These are phyloP conservation scores for Phoebastria nigripes DNA, from an alignment of 2,797 vertebrate genomes.

Conservation along the genomic window DNA sequence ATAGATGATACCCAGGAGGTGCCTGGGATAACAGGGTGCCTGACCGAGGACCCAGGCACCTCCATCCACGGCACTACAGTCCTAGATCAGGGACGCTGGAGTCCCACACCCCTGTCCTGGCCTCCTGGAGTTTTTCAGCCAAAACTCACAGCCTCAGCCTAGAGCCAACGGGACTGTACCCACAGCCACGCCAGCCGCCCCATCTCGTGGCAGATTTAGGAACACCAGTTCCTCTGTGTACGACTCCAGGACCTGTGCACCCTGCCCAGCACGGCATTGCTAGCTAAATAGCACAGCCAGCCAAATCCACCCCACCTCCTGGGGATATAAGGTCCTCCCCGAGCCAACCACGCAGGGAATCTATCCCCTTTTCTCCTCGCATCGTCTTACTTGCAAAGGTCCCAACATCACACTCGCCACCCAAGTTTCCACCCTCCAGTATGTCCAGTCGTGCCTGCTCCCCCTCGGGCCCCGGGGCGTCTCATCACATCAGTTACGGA, in stretches of 20 bases:
- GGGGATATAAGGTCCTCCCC: background rate
- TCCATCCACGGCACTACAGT: background rate
- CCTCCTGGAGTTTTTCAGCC: background rate
- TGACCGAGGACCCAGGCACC: no score
- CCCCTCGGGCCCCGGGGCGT: accelerated
- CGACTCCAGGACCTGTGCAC: background rate
- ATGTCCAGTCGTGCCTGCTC: background rate
- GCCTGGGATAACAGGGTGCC: no score
- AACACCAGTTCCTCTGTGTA: background rate
- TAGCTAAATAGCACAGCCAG: background rate
- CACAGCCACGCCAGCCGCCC: background rate
- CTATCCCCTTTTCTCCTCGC: background rate
- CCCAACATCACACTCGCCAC: background rate
- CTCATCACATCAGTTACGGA: no score
- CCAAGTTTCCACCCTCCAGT: background rate
- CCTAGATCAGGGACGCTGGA: accelerated
- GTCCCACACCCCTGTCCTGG: background rate
- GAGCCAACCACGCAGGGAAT: background rate
- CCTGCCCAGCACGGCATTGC: accelerated
- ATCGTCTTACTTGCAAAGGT: no score
- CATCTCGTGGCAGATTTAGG: background rate
- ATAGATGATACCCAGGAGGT: background rate
- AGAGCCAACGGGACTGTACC: background rate
- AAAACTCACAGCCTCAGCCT: background rate
- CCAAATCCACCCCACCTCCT: background rate